These are phyloP conservation scores for Camelus dromedarius DNA, from an alignment of 2,113 vertebrate genomes.

Conservation along the genomic window DNA sequence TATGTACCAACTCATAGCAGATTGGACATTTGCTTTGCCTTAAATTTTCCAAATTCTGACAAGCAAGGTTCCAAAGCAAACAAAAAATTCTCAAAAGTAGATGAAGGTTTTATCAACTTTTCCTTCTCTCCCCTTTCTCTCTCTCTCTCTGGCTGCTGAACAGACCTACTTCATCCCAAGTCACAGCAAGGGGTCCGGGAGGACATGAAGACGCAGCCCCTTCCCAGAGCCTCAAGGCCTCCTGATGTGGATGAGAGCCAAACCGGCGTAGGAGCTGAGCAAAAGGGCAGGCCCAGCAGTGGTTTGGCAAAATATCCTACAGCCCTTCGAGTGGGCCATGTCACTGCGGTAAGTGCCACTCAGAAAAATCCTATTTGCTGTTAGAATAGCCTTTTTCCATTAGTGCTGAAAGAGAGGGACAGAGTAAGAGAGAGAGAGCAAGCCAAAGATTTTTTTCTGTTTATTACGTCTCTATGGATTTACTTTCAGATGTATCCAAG, in stretches of 20 bases:
- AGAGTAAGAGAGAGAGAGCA: neutral
- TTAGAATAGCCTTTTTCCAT: neutral
- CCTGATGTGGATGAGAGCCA: conserved; percentile 32
- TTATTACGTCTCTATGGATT: neutral
- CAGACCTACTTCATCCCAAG: conserved; percentile 76
- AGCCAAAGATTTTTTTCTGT: neutral
- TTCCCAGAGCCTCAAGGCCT: neutral
- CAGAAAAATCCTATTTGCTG: neutral
- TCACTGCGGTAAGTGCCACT: neutral
- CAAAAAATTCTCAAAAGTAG: conserved; percentile 52
- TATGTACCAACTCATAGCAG: conserved; percentile 70
- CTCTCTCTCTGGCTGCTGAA: conserved; percentile 47
- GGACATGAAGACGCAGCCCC: conserved; percentile 45
- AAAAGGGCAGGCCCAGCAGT: neutral
- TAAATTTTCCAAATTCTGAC: conserved; percentile 70
- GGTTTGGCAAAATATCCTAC: neutral
- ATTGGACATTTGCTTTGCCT: conserved; percentile 76
- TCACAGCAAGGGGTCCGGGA: conserved; percentile 78
- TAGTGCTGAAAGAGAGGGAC: neutral
- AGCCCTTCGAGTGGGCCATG: neutral
- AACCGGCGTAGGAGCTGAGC: conserved; percentile 16
- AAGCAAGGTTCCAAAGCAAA: conserved; percentile 74
- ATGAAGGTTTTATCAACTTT: conserved; percentile 65
- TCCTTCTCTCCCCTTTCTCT: neutral
- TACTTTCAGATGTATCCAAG: neutral